phyloP scores from a whole-genome alignment of 2,888 invertebrate genomes.

The Campopleginae sp. region DNA sequence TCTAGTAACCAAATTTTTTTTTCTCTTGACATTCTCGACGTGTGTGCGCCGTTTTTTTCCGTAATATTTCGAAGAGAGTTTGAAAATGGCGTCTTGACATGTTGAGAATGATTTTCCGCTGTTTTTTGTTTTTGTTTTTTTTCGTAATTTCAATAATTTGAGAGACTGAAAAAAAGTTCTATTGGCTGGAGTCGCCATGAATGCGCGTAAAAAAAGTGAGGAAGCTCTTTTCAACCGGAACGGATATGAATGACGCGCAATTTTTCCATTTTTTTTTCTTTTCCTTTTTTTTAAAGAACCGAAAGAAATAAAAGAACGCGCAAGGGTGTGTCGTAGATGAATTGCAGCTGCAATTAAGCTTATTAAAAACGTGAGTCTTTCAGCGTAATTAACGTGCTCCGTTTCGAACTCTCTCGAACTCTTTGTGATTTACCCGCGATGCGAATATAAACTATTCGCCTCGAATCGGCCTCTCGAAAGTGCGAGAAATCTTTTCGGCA shows the following conservation, averaged over 20 bases:
- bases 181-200: neutral
- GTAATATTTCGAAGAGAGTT: neutral
- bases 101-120: neutral
- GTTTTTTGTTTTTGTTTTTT: too few species aligned
- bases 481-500: constrained; percentile 32
- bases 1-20: neutral
- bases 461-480: constrained; percentile 5
- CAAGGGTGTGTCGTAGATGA: constrained; percentile 13
- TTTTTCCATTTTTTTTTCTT: neutral
- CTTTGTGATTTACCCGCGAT: neutral
- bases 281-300: neutral
- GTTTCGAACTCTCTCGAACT: neutral
- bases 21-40: neutral
- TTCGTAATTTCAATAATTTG: neutral
- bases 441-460: constrained; percentile 6
- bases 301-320: constrained; percentile 10
- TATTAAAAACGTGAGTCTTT: constrained; percentile 53
- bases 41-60: neutral
- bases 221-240: constrained; percentile 20
- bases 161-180: neutral
- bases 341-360: constrained; percentile 59
- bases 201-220: neutral
- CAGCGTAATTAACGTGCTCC: constrained; percentile 32
- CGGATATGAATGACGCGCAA: constrained; percentile 3
- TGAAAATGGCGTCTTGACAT: neutral